These are phyloP conservation scores for Leucosticte australis DNA, from an alignment of 2,113 vertebrate genomes.

Conservation along the genomic window DNA sequence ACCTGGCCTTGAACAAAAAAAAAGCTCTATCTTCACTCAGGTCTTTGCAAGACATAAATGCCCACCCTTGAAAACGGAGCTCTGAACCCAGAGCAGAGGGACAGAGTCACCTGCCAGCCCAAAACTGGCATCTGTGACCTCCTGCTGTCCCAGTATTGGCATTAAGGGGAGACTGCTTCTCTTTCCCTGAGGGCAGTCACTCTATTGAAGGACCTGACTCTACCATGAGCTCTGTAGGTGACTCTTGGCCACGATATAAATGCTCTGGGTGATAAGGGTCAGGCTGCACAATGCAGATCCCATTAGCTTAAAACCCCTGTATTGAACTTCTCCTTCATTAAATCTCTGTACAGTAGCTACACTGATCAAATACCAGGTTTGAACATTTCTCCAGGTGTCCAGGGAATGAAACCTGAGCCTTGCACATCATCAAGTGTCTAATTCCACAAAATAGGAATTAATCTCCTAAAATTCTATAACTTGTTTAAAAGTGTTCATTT, in stretches of 20 bases:
- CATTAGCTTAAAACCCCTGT: rapidly evolving
- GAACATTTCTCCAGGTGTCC: not conserved
- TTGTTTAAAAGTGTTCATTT: not conserved
- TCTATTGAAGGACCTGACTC: not conserved
- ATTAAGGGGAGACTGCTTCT: not conserved
- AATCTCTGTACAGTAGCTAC: rapidly evolving
- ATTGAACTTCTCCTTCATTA: not conserved
- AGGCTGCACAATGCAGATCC: rapidly evolving
- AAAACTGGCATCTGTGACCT: rapidly evolving
- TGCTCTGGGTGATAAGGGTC: not conserved
- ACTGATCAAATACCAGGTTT: not conserved
- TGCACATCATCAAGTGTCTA: not conserved
- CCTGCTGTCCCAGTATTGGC: rapidly evolving
- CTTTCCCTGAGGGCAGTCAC: rapidly evolving
- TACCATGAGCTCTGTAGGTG: rapidly evolving
- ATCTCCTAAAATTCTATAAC: rapidly evolving
- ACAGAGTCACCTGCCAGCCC: rapidly evolving
- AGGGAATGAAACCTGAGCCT: not conserved
- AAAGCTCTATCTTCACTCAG: not conserved
- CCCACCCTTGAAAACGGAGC: not conserved
- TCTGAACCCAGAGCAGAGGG: not conserved
- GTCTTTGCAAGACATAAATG: not conserved
- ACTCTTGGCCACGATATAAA: not conserved
- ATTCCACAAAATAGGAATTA: not conserved
- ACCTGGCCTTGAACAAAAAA: not conserved